Evolutionary conservation across 2,797 vertebrate genomes (phyloP), one percentile per base, ranked within the genome.

Genomic region (Macroramphosus scolopax): DNA sequence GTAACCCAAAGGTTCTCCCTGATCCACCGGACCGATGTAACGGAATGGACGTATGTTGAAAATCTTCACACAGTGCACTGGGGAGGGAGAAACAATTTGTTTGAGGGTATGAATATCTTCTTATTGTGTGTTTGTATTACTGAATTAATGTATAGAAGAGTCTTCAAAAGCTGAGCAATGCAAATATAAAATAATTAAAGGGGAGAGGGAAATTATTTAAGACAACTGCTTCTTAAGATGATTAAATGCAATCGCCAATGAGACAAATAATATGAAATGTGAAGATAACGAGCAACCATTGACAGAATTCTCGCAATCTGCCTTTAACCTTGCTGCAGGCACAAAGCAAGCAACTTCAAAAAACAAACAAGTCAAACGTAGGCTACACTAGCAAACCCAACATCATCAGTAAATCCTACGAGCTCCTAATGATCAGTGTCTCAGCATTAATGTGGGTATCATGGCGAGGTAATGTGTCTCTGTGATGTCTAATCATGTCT

Each of bases 21-120:
- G 80, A 3, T n/a, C 51, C 70, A 92, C 81, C 0, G 67, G 52
- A n/a, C 91, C 90, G 0, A 54, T 51, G 66, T 89, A 90, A 5
- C 65, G 81, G 67, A 85, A 62, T 12, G 92, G 90, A 22, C 88
- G 87, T 44, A 94, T 80, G 65, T 90, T 88, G 72, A 92, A 81
- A 1, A 93, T 88, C 80, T 91, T 91, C 45, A 93, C 86, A 20
- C 91, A 92, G 66, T 80, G 76, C 59, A 32, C 93, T 93, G 61
- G 8, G 38, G 6, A 22, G 6, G 20, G 6, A 22, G 20, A 6
- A 22, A 22, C 20, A 22, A 22, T 22, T 22, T 22, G 20, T 6
- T 22, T 22, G 20, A 22, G 6, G 20, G 20, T 22, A 22, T 22
- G 6, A 22, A 22, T 22, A 22, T 22, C 20, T 22, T n/a, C n/a